phyloP scores from a whole-genome alignment of 2,888 invertebrate species.

The Andrena dorsata region DNA sequence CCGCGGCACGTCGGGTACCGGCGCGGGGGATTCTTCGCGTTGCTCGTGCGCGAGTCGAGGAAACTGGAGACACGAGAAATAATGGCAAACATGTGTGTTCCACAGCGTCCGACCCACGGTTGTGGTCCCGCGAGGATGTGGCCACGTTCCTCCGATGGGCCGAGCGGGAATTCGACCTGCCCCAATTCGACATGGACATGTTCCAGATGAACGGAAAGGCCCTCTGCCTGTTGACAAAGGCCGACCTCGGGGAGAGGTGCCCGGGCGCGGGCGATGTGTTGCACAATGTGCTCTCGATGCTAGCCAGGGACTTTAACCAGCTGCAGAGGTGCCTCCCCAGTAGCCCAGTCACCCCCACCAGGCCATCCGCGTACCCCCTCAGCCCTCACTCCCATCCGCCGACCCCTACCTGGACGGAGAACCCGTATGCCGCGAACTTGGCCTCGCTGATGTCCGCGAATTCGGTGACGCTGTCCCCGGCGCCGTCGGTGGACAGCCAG shows the following conservation, averaged over 20 bases:
- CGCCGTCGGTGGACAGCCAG: slow-evolving; percentile 95
- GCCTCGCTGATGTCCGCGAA: slow-evolving; percentile 92
- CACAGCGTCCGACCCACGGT: slow-evolving; percentile 93
- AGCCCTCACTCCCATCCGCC: slow-evolving; percentile 93
- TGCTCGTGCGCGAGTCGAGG: not conserved
- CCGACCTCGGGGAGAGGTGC: slow-evolving; percentile 95
- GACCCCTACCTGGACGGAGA: slow-evolving; percentile 90
- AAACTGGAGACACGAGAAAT: not conserved
- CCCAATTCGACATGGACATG: slow-evolving; percentile 95
- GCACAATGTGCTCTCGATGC: slow-evolving; percentile 96
- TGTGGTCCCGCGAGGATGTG: slow-evolving; percentile 97
- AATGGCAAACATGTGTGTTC: slow-evolving; percentile 24
- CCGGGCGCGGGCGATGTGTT: slow-evolving; percentile 97
- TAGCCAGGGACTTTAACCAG: slow-evolving; percentile 92
- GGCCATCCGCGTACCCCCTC: slow-evolving; percentile 90
- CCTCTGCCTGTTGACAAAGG: slow-evolving; percentile 94
- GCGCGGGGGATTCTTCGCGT: not conserved
- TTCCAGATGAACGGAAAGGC: slow-evolving; percentile 99
- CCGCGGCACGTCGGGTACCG: not conserved
- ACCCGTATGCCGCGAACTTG: slow-evolving; percentile 87
- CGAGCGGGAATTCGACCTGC: slow-evolving; percentile 96
- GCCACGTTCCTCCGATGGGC: slow-evolving; percentile 95
- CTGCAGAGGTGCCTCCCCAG: slow-evolving; percentile 92
- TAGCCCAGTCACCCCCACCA: slow-evolving; percentile 92
- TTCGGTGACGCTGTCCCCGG: slow-evolving; percentile 95